These are phyloP conservation scores for Atractosteus spatula DNA, from an alignment of 2,113 vertebrate species.

Conservation along the genomic window DNA sequence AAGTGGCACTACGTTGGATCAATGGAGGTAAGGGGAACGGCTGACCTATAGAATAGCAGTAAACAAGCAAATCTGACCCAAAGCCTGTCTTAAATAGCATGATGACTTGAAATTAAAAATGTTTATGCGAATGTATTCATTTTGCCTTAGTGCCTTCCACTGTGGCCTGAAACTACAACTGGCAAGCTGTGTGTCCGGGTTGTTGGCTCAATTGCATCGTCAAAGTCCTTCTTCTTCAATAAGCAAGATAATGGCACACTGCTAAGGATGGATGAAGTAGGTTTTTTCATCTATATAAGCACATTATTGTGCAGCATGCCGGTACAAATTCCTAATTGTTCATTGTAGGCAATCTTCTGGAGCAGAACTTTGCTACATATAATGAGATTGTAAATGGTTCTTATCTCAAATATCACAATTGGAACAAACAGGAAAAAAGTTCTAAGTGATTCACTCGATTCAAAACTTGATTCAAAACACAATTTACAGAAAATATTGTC, in stretches of 20 bases:
- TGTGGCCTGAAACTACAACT: constrained; percentile 86
- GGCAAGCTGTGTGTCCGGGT: constrained; percentile 83
- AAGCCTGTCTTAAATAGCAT: too few relatives aligned
- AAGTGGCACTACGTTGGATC: constrained; percentile 85
- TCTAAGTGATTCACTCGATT: too few relatives aligned
- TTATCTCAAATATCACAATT: too few relatives aligned
- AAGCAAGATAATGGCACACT: constrained; percentile 88
- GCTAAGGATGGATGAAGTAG: constrained; percentile 79
- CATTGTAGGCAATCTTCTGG: too few relatives aligned
- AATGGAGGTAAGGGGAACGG: constrained; percentile 69
- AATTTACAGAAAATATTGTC: too few relatives aligned
- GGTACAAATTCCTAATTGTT: too few relatives aligned
- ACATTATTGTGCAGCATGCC: background rate
- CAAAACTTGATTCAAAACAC: too few relatives aligned
- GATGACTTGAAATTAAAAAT: too few relatives aligned
- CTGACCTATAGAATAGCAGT: background rate
- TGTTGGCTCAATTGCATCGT: constrained; percentile 73
- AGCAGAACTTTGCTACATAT: too few relatives aligned
- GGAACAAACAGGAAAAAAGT: too few relatives aligned
- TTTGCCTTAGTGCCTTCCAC: constrained; percentile 80
- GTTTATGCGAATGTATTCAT: constrained; percentile 5
- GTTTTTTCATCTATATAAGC: constrained; percentile 26
- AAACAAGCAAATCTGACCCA: background rate
- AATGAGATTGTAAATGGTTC: too few relatives aligned
- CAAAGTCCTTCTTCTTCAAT: constrained; percentile 81